phyloP scores from a whole-genome alignment of 2,797 vertebrate species.

The Arrhamphus sclerolepis region DNA sequence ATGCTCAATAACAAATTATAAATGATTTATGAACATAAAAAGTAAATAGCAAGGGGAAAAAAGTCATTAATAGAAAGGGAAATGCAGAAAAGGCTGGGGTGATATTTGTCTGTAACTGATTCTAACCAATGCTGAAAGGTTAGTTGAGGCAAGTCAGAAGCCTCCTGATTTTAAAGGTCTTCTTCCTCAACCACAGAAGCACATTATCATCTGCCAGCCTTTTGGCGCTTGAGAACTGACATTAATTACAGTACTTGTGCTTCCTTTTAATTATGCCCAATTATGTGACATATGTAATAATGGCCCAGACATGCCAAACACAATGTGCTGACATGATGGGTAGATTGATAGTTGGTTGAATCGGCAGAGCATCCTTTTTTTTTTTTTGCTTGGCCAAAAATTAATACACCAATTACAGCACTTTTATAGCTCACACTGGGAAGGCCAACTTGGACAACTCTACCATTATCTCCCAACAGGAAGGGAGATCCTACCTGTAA shows the following conservation, averaged over 20 bases:
- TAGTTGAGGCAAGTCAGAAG: slow-evolving; percentile 58
- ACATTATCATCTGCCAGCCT: slow-evolving; percentile 68
- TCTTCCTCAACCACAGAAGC: slow-evolving; percentile 57
- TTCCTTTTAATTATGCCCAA: slow-evolving; percentile 82
- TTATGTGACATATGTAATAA: slow-evolving; percentile 81
- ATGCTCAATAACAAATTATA: too few relatives aligned
- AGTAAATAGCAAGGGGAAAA: too few relatives aligned
- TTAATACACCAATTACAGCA: slow-evolving; percentile 77
- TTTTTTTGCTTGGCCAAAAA: slow-evolving; percentile 75
- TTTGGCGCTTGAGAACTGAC: slow-evolving; percentile 79
- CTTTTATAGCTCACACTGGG: slow-evolving; percentile 64
- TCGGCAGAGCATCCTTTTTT: slow-evolving; percentile 60
- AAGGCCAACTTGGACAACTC: slow-evolving; percentile 62
- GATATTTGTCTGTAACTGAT: slow-evolving; percentile 9
- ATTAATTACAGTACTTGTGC: slow-evolving; percentile 83
- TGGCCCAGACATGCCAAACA: slow-evolving; percentile 62
- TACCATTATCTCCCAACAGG: slow-evolving; percentile 50
- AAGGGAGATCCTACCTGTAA: slow-evolving; percentile 43
- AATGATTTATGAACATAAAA: too few relatives aligned
- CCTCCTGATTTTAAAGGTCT: slow-evolving; percentile 60
- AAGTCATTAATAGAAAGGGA: not conserved
- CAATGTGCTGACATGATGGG: slow-evolving; percentile 74
- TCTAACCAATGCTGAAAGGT: slow-evolving; percentile 38
- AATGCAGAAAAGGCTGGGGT: not conserved
- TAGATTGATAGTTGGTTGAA: slow-evolving; percentile 82